phyloP scores from a whole-genome alignment of 2,797 vertebrate species.

The Ctenopoma kingsleyae region DNA sequence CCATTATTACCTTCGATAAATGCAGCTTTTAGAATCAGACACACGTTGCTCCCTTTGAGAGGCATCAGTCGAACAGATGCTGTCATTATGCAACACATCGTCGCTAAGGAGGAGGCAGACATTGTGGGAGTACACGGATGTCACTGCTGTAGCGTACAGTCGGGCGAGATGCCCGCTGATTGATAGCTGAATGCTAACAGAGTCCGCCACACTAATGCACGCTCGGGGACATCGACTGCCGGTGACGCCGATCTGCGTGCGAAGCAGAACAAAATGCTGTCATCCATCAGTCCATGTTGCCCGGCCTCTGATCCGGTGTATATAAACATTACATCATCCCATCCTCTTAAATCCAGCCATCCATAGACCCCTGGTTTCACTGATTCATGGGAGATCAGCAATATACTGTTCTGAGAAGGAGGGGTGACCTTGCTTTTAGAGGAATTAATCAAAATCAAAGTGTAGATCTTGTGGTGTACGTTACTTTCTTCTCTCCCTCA shows the following conservation, averaged over 20 bases:
- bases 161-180: slow-evolving; percentile 56
- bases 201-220: slow-evolving; percentile 53
- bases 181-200: slow-evolving; percentile 68
- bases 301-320: slow-evolving; percentile 51
- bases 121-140: slow-evolving; percentile 55
- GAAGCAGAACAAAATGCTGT: slow-evolving; percentile 60
- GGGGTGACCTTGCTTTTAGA: slow-evolving; percentile 62
- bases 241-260: slow-evolving; percentile 34
- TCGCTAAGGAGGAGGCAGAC: slow-evolving; percentile 50
- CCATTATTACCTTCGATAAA: slow-evolving; percentile 28
- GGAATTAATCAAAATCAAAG: slow-evolving; percentile 40
- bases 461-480: slow-evolving; percentile 30
- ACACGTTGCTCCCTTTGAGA: slow-evolving; percentile 39
- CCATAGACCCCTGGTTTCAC: slow-evolving; percentile 38
- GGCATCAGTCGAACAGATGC: slow-evolving; percentile 52
- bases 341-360: slow-evolving; percentile 41
- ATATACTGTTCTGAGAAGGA: slow-evolving; percentile 40
- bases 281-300: slow-evolving; percentile 72
- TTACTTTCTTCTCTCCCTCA: slow-evolving; percentile 15
- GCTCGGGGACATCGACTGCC: slow-evolving; percentile 54
- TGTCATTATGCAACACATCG: slow-evolving; percentile 48
- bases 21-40: slow-evolving; percentile 41
- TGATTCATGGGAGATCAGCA: slow-evolving; percentile 56
- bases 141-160: slow-evolving; percentile 53
- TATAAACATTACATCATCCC: slow-evolving; percentile 64